Conservation (phyloP, 2,797 vertebrate genomes). For the Luscinia luscinia region DNA sequence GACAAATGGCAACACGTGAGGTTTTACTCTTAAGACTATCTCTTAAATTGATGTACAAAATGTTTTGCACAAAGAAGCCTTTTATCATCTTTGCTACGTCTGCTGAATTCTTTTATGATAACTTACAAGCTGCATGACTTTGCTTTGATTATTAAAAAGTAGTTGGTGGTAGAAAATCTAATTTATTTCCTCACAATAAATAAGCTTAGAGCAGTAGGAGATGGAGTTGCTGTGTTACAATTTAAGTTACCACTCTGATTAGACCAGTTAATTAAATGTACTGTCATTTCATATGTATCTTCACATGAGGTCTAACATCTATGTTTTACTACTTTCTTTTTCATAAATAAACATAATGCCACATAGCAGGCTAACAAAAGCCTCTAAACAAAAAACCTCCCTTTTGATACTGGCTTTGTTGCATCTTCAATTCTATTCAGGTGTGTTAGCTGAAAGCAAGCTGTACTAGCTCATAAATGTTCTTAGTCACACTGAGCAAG, state of each 20-base stretch:
- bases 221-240: background rate
- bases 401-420: background rate
- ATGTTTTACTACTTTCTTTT: slow-evolving; percentile 1
- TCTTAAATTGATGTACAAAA: background rate
- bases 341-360: background rate
- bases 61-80: slow-evolving; percentile 1
- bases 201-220: slow-evolving; percentile 1
- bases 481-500: background rate
- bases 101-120: background rate
- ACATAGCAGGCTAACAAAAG: background rate
- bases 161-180: background rate
- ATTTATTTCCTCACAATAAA: slow-evolving; percentile 17
- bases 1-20: background rate
- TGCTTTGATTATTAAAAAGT: slow-evolving; percentile 49
- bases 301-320: background rate
- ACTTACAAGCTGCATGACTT: slow-evolving; percentile 5
- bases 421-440: background rate
- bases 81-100: background rate
- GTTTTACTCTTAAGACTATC: background rate
- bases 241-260: slow-evolving; percentile 7
- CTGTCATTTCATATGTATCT: background rate
- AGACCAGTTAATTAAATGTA: slow-evolving; percentile 21
- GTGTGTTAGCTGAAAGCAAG: background rate
- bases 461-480: background rate
- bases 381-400: background rate